phyloP scores from a whole-genome alignment of 2,113 vertebrate species.

The Saccopteryx leptura region DNA sequence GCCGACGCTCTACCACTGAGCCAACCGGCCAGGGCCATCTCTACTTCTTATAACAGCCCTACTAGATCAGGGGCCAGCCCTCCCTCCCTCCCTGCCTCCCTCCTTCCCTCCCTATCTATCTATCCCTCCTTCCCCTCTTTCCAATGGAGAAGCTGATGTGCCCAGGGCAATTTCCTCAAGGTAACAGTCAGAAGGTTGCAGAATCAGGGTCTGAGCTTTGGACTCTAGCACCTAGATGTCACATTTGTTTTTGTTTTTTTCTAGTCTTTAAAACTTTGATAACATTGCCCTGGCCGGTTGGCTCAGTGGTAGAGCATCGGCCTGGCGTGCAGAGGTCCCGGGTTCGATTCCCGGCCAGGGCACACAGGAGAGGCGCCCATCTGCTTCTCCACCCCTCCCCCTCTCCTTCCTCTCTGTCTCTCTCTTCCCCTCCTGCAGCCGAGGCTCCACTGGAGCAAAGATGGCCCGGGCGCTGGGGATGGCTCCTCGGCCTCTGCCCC shows the following conservation, averaged over 20 bases:
- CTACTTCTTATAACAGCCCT: background rate
- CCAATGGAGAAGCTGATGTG: background rate
- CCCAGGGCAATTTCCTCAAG: background rate
- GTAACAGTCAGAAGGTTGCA: background rate
- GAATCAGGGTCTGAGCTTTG: background rate
- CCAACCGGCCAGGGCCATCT: background rate
- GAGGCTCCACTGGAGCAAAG: no score
- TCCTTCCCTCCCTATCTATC: background rate
- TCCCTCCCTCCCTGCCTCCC: background rate
- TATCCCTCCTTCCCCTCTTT: background rate
- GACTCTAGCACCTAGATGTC: background rate
- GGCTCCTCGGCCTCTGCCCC: no score
- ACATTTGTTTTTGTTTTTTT: background rate
- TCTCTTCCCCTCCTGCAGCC: no score
- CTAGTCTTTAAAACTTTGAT: background rate
- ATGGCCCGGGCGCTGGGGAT: no score
- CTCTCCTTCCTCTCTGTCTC: no score
- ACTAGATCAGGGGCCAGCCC: accelerated
- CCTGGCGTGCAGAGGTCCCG: no score
- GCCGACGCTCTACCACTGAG: no score
- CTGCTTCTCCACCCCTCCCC: no score
- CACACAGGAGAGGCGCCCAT: no score
- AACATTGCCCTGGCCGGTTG: background rate
- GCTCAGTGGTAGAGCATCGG: no score
- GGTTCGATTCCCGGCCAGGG: no score